Evolutionary conservation across 2,113 vertebrate genomes (phyloP).

Genomic region (Rallus limicola): DNA sequence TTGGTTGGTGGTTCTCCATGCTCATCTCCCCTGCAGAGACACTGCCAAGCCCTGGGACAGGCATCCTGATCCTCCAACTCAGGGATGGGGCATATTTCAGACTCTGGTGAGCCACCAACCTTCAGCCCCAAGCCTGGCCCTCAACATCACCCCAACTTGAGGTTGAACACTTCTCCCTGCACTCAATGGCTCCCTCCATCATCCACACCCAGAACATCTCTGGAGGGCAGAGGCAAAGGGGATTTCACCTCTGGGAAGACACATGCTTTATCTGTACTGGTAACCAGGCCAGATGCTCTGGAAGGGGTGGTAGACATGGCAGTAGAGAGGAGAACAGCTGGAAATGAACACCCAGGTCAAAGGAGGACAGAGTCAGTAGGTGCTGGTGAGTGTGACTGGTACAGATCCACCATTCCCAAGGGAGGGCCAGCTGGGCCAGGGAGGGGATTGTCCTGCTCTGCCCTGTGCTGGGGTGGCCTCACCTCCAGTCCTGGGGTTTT

Average conservation of each 20-base stretch:
- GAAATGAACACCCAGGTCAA: not conserved
- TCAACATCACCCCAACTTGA: not conserved
- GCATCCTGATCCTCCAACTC: rapidly evolving
- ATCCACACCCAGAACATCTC: not conserved
- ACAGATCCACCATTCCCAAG: not conserved
- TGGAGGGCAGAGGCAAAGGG: not conserved
- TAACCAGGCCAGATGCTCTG: not conserved
- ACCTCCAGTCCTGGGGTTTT: too few species aligned
- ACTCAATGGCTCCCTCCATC: not conserved
- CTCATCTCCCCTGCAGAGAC: not conserved
- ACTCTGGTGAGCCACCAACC: not conserved
- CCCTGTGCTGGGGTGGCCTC: too few species aligned
- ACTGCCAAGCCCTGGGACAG: rapidly evolving
- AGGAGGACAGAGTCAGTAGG: not conserved
- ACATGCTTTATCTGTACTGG: not conserved
- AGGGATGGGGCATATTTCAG: not conserved
- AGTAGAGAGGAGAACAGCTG: not conserved
- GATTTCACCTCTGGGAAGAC: not conserved
- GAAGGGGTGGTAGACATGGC: not conserved
- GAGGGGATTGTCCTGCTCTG: too few species aligned
- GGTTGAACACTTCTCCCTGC: not conserved
- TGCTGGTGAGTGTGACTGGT: rapidly evolving
- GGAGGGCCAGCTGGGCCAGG: not conserved
- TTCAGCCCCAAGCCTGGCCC: not conserved
- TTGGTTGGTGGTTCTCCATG: not conserved